Base-by-base conservation (phyloP, 2,888 invertebrate species). In the Eumerus sabulonum region DNA sequence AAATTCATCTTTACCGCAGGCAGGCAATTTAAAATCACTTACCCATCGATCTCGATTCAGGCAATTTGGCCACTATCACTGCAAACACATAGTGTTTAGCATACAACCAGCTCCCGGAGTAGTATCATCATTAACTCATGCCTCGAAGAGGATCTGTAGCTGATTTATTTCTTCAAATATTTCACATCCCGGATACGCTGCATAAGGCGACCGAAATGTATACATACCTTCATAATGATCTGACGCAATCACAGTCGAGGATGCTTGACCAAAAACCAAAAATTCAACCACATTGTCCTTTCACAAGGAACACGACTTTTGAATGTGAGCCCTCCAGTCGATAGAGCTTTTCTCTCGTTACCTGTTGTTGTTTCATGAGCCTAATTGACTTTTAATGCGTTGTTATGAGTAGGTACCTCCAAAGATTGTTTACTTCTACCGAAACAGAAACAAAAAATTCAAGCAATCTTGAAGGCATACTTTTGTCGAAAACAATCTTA, bases 21-120 rank as follows among this genome's bases (percentile, higher is more conserved):
- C 45, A 66, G 71, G 60, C 12, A 71, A 71, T 76, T 66, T 76
- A 62, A 71, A 71, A 71, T 76, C 76, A 71, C 71, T 76, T 76
- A 66, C 48, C 60, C 47, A 66, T 48, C 70, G 64, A 64, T 60
- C 64, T 71, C 45, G 64, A 60, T 76, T 71, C 60, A 35, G 71
- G 50, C 71, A 66, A 66, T 76, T 76, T 76, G 44, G 17, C 50
- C 35, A 76, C 45, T 71, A 66, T 60, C 40, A 56, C 50, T 44
- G 66, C 60, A 47, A 60, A 68, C 59, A 53, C 7, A 27, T 27
- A 4, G 27, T 47, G 27, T 54, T 54, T 47, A 47, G 40, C 50
- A 19, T 47, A 16, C 51, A 53, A 63, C 35, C 16, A 16, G 53
- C 54, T 47, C 13, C 47, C 48, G 47, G 66, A 7, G 27, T 2